A percentile compares a stretch with the other conserved stretches of the same genome.
These are phyloP conservation scores for Formica selysi DNA, from an alignment of 1,140 invertebrate species.

Conservation along the genomic window DNA sequence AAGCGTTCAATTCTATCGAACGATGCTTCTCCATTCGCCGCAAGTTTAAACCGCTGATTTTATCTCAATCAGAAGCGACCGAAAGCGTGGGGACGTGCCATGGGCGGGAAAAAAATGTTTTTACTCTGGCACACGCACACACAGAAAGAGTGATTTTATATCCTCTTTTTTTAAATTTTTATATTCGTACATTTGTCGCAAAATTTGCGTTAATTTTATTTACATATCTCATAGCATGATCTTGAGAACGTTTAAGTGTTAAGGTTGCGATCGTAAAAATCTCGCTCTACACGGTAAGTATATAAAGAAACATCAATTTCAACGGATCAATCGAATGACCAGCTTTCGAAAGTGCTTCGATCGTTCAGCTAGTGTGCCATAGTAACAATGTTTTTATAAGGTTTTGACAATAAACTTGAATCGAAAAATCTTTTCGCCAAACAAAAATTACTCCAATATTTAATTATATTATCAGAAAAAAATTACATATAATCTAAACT, in stretches of 20 bases:
- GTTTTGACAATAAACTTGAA: slow-evolving; percentile 39
- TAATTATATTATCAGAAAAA: slow-evolving; percentile 61
- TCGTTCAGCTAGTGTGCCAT: slow-evolving; percentile 37
- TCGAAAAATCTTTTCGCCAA: slow-evolving; percentile 43
- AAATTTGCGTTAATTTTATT: slow-evolving; percentile 26
- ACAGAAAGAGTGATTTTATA: slow-evolving; percentile 1
- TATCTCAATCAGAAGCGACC: slow-evolving; percentile 72
- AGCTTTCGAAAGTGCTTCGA: slow-evolving; percentile 44
- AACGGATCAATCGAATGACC: background rate
- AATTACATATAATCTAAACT: slow-evolving; percentile 43
- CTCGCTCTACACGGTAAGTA: background rate
- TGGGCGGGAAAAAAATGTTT: slow-evolving; percentile 35
- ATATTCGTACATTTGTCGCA: slow-evolving; percentile 17
- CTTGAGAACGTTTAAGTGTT: slow-evolving; percentile 20
- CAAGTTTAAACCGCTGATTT: slow-evolving; percentile 74
- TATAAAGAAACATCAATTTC: background rate
- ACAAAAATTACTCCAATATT: slow-evolving; percentile 52
- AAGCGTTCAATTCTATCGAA: slow-evolving; percentile 76
- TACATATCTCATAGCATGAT: background rate
- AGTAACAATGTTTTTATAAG: slow-evolving; percentile 53
- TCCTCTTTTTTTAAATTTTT: slow-evolving; percentile 27
- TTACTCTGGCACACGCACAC: background rate
- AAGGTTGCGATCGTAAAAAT: slow-evolving; percentile 48
- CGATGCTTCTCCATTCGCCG: slow-evolving; percentile 72
- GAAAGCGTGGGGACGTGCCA: slow-evolving; percentile 46